A percentile compares a stretch with the other conserved stretches of the same genome.
phyloP scores from a whole-genome alignment of 2,113 vertebrate species.

The Chroicocephalus ridibundus region DNA sequence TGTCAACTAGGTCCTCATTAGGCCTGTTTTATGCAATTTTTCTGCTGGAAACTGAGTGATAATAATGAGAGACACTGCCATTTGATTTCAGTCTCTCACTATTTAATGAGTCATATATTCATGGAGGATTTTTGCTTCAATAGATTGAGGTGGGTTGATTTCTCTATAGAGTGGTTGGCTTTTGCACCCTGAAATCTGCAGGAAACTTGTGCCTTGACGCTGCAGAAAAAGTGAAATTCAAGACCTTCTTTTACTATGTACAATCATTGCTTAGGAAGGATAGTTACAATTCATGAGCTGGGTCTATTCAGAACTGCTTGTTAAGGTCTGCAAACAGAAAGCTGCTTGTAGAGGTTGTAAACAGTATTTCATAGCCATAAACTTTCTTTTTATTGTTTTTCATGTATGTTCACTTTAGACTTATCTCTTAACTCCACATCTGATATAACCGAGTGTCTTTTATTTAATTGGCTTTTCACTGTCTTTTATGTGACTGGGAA shows the following conservation, averaged over 20 bases:
- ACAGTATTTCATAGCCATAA: neutral
- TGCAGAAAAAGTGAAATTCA: neutral
- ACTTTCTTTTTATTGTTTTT: neutral
- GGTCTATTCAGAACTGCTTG: neutral
- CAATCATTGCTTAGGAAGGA: neutral
- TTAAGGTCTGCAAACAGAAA: neutral
- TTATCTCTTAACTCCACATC: neutral
- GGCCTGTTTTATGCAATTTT: neutral
- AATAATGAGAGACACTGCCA: neutral
- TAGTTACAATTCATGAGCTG: neutral
- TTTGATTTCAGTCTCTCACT: neutral
- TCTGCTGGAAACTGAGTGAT: neutral
- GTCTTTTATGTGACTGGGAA: neutral
- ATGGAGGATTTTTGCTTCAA: neutral
- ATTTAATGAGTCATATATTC: neutral
- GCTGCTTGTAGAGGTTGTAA: neutral
- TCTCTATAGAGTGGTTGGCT: neutral
- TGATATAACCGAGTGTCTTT: neutral
- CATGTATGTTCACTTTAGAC: neutral
- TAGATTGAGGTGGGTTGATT: neutral
- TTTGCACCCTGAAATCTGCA: neutral
- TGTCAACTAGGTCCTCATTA: neutral
- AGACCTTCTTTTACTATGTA: neutral
- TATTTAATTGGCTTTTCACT: neutral
- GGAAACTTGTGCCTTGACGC: neutral